These are phyloP conservation scores for Parauchenoglanis punctatus DNA, from an alignment of 2,797 vertebrate genomes.

Conservation along the genomic window DNA sequence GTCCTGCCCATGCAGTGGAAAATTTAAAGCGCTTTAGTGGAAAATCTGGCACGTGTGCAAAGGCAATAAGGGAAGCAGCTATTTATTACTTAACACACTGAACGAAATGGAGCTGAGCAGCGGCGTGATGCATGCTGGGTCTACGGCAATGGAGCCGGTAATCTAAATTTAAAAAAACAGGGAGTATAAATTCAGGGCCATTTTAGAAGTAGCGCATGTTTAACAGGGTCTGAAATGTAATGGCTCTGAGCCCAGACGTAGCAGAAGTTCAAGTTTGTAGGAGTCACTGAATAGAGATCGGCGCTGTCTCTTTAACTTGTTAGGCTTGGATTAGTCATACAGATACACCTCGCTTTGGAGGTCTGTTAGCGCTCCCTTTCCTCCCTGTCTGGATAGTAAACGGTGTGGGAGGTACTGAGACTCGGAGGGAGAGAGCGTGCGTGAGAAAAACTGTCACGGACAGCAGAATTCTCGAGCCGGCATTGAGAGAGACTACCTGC, in stretches of 20 bases:
- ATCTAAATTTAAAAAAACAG: background rate
- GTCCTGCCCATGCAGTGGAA: conserved; percentile 66
- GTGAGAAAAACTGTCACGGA: conserved; percentile 3
- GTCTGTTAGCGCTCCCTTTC: conserved; percentile 18
- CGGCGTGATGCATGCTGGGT: background rate
- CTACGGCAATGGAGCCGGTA: background rate
- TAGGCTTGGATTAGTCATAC: conserved; percentile 16
- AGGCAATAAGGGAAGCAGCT: conserved; percentile 49
- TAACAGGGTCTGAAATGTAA: background rate
- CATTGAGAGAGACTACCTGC: background rate
- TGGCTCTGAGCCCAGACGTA: background rate
- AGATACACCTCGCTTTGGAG: background rate
- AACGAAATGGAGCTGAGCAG: conserved; percentile 38
- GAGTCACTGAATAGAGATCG: conserved; percentile 2
- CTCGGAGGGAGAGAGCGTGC: background rate
- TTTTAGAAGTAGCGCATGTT: background rate
- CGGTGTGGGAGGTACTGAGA: conserved; percentile 17
- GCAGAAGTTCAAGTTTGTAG: conserved; percentile 10
- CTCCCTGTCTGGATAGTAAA: conserved; percentile 10
- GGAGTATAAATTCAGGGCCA: background rate
- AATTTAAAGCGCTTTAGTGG: conserved; percentile 45
- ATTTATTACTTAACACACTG: conserved; percentile 59
- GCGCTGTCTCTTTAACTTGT: conserved; percentile 5
- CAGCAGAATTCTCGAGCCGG: conserved; percentile 15
- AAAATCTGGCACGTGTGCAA: conserved; percentile 58